Evolutionary conservation across 2,797 vertebrate genomes (phyloP).

Genomic region (Pangasius larnaudii): DNA sequence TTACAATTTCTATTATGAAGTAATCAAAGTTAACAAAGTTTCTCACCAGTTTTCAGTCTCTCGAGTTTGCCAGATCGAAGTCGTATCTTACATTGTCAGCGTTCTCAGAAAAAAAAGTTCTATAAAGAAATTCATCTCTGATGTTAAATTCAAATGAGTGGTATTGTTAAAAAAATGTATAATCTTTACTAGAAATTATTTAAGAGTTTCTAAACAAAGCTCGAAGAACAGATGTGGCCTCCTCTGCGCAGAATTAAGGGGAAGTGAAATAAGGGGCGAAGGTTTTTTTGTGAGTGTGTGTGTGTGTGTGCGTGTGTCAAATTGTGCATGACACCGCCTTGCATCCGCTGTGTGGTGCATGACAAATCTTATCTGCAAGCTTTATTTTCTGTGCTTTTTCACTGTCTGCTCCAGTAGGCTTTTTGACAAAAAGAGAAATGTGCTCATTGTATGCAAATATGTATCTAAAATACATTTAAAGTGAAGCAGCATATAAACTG

Average conservation of each 20-base stretch:
- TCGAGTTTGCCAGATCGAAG: neutral
- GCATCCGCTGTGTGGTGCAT: conserved; percentile 54
- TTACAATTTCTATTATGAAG: neutral
- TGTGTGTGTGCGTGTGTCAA: conserved; percentile 36
- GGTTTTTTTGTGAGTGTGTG: conserved; percentile 40
- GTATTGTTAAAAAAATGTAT: neutral
- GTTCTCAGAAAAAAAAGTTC: neutral
- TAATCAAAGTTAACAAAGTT: neutral
- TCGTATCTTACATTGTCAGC: neutral
- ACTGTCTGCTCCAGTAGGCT: neutral
- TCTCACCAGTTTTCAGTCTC: conserved; percentile 41
- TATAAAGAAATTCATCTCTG: neutral
- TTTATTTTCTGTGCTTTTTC: neutral
- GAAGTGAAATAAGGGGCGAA: conserved; percentile 52
- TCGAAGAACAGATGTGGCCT: conserved; percentile 41
- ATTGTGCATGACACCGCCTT: conserved; percentile 49
- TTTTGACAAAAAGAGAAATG: neutral
- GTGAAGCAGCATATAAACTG: neutral
- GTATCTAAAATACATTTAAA: neutral
- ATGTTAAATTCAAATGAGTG: conserved; percentile 13
- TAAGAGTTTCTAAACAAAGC: conserved; percentile 8
- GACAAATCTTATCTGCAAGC: conserved; percentile 11
- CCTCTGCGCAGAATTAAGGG: conserved; percentile 34
- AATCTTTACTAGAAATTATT: conserved; percentile 11
- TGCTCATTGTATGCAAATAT: neutral